Evolutionary conservation across 2,113 vertebrate genomes (phyloP).

Genomic region (Carassius gibelio): DNA sequence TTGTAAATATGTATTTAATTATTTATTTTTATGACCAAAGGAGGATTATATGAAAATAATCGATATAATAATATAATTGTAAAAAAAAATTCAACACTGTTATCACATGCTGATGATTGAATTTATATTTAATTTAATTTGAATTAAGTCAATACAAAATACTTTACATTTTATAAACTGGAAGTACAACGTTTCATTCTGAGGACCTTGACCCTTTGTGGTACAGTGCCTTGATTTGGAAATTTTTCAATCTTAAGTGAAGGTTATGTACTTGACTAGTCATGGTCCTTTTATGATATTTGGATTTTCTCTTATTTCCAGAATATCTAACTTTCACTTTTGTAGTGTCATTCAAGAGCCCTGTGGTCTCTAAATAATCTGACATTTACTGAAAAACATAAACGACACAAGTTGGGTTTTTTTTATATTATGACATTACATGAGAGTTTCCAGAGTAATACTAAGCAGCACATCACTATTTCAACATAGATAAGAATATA

Average conservation of each 20-base stretch:
- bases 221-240: neutral
- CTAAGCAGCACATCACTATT: neutral
- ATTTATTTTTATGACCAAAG: neutral
- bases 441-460: too few species aligned
- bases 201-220: neutral
- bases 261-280: neutral
- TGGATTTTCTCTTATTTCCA: neutral
- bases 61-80: neutral
- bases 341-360: too few species aligned
- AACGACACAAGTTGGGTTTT: too few species aligned
- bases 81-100: neutral
- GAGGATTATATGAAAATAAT: neutral
- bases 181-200: neutral
- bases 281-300: neutral
- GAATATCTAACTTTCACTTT: neutral
- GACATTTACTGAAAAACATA: neutral
- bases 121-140: too few species aligned
- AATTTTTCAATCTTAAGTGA: neutral
- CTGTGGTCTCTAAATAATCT: neutral
- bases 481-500: neutral
- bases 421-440: too few species aligned
- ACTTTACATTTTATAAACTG: neutral
- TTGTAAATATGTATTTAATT: neutral
- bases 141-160: neutral
- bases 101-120: neutral